Evolutionary conservation across 2,113 vertebrate species (phyloP), one percentile per base, ranked within the genome.

Genomic region (Hydropotes inermis): DNA sequence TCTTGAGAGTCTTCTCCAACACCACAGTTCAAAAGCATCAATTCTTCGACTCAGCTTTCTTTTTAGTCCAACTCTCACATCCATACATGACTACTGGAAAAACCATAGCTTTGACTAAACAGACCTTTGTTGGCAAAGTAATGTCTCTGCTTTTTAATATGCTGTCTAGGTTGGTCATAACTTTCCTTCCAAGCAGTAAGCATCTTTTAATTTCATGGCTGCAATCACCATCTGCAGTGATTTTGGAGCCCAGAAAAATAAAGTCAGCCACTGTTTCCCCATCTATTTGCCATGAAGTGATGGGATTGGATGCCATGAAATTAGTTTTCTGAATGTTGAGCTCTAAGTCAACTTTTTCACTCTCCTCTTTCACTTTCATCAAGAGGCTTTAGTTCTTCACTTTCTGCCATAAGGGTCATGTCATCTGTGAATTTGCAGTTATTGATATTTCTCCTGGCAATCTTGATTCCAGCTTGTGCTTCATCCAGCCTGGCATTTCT

Each of bases 1-100:
- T 39, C 67, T 74, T 6, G 0, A 74, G 36, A 74, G 67, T 74
- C 36, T 74, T 74, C 5, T 74, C 67, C 36, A 39, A 74, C 10
- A 74, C 36, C 12, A 39, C 10, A 39, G 36, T 74, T 74, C 19
- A 25, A 74, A 74, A 74, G 19, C 19, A 74, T 39, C 36, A 39
- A 25, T 39, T 39, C 21, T 70, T 39, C 9, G 0, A 1, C 0
- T 70, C n/a, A 70, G 10, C n/a, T 70, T 70, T 70, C n/a, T 39
- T 70, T 70, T 6, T 70, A 70, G 6, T 70, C 10, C 67, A 70
- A 13, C 10, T 70, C 5, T 70, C 10, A 39, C 10, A 70, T 23
- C n/a, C 21, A 39, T 39, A 70, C 67, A 23, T 70, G n/a, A 70
- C n/a, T 13, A 70, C 19, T 12, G 67, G 21, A 70, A 23, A 70